Percentiles rank a stretch among this genome's conserved stretches.
Evolutionary conservation across 2,797 vertebrate species (phyloP).

Genomic region (Myotis myotis): DNA sequence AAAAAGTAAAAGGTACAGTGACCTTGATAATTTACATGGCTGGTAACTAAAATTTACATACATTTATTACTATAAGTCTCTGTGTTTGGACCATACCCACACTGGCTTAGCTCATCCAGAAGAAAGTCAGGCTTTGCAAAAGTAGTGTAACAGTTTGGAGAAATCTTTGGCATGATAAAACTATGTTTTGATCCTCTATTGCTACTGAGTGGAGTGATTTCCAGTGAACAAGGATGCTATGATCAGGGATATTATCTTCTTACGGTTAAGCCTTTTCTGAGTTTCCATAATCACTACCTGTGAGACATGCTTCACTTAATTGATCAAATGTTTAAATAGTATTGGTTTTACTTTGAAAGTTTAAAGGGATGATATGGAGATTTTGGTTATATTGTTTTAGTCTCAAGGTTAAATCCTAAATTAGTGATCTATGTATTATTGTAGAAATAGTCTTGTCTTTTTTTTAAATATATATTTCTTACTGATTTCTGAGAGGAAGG

Average conservation of each 20-base stretch:
- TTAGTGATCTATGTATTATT: conserved; percentile 39
- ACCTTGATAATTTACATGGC: not conserved
- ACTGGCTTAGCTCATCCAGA: not conserved
- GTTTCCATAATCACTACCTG: not conserved
- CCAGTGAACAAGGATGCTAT: not conserved
- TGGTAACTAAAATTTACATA: conserved; percentile 45
- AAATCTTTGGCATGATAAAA: conserved; percentile 19
- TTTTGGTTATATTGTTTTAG: conserved; percentile 34
- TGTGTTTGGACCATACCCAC: not conserved
- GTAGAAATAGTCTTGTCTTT: not conserved
- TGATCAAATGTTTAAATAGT: conserved; percentile 10
- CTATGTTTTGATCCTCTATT: conserved; percentile 27
- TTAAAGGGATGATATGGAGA: not conserved
- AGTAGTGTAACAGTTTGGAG: not conserved
- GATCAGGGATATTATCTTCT: conserved; percentile 13
- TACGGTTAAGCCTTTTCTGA: conserved; percentile 13
- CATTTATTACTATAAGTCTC: not conserved
- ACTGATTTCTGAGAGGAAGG: not conserved
- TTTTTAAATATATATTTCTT: too few species aligned
- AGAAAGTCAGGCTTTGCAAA: conserved; percentile 25
- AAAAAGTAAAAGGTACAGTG: not conserved
- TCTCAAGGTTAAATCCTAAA: conserved; percentile 28
- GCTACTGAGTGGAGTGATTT: conserved; percentile 6
- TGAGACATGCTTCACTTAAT: conserved; percentile 3
- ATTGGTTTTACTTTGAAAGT: conserved; percentile 40